Conservation (phyloP, 2,797 vertebrate species). For the Pantherophis vulpinus region DNA sequence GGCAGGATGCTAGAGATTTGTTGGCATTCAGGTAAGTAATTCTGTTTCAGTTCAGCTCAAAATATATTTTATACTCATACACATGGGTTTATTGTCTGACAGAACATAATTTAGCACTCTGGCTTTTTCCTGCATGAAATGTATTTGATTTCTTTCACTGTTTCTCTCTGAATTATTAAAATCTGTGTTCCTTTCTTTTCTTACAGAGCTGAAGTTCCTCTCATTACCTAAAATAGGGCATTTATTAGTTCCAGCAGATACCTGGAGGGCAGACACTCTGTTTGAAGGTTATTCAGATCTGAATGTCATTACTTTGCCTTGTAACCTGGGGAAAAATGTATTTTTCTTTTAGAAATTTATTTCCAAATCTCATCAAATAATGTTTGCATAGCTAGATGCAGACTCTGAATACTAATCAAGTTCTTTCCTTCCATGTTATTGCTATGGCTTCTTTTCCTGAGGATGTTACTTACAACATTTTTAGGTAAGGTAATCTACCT, state of each 20-base stretch:
- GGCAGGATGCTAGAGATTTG: background rate
- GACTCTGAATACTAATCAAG: constrained; percentile 30
- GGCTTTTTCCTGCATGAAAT: constrained; percentile 2
- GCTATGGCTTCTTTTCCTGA: background rate
- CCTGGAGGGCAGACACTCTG: constrained; percentile 49
- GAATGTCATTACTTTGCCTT: constrained; percentile 49
- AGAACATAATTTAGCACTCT: background rate
- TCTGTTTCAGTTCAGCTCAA: background rate
- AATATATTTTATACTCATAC: background rate
- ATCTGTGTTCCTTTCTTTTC: constrained; percentile 39
- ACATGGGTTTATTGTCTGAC: background rate
- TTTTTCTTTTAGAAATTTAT: constrained; percentile 17
- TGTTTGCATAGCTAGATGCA: constrained; percentile 3
- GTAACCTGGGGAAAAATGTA: constrained; percentile 47
- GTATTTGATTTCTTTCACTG: constrained; percentile 15
- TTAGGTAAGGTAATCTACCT: background rate
- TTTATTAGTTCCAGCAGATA: constrained; percentile 54
- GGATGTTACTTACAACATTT: background rate
- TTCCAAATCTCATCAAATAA: constrained; percentile 31
- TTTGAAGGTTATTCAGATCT: constrained; percentile 44
- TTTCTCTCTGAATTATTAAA: constrained; percentile 47
- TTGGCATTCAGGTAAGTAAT: background rate
- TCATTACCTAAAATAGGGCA: constrained; percentile 53
- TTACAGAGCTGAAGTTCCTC: constrained; percentile 44
- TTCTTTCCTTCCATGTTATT: background rate